Percentiles rank a stretch among this genome's conserved stretches.
phyloP scores from a whole-genome alignment of 1,140 invertebrate species.

The Ceratosolen fusciceps region DNA sequence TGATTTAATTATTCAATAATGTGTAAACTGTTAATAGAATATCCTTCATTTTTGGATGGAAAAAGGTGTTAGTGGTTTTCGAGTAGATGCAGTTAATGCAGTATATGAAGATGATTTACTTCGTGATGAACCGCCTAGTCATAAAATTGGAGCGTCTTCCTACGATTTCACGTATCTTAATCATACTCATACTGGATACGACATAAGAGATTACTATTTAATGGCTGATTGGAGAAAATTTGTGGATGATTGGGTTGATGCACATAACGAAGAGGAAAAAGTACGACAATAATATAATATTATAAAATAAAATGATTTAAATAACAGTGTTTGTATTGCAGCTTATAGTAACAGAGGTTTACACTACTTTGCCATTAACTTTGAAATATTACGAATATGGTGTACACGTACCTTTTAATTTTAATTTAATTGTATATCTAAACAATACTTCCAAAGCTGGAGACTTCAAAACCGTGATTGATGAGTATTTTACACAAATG shows the following conservation, averaged over 20 bases:
- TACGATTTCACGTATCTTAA: conserved; percentile 72
- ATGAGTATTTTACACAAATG: conserved; percentile 70
- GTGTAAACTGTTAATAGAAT: too few relatives aligned
- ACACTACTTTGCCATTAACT: conserved; percentile 67
- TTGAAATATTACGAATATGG: conserved; percentile 72
- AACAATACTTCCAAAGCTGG: conserved; percentile 61
- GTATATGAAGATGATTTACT: conserved; percentile 74
- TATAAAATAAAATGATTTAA: not conserved
- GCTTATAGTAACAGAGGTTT: conserved; percentile 73
- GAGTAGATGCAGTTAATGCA: conserved; percentile 76
- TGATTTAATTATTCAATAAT: too few relatives aligned
- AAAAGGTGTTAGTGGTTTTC: conserved; percentile 80
- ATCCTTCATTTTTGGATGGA: conserved; percentile 77
- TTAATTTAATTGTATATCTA: conserved; percentile 66
- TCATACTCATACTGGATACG: conserved; percentile 78
- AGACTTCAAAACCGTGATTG: conserved; percentile 65
- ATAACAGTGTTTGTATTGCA: conserved; percentile 45
- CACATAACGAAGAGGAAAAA: conserved; percentile 41
- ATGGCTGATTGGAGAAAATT: conserved; percentile 75
- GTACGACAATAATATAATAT: too few relatives aligned
- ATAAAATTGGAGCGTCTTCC: conserved; percentile 54
- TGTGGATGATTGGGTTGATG: conserved; percentile 69
- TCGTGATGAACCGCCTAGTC: conserved; percentile 72
- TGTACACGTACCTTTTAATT: conserved; percentile 77
- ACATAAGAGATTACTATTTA: conserved; percentile 75